Evolutionary conservation across 2,888 invertebrate species (phyloP), one percentile per base, ranked within the genome.

Genomic region (Prosopocoilus inquinatus): DNA sequence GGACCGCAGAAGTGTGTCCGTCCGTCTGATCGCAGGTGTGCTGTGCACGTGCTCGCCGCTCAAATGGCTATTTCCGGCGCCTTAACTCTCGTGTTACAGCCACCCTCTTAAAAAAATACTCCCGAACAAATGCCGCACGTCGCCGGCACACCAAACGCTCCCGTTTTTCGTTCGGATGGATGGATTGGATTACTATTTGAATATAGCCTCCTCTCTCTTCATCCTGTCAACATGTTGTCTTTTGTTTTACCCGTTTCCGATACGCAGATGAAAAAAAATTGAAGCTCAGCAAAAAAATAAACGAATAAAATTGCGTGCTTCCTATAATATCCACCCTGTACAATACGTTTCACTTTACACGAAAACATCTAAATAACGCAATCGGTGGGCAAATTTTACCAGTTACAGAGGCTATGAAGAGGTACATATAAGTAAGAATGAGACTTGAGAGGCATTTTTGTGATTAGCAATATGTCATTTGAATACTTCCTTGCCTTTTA

Each of bases 21-120:
- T 41, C 9, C 35, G 47, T 47, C 20, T 2, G 20, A 20, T 32
- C 32, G 57, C 53, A 50, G 57, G 55, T 57, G 52, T 57, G 43
- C 45, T 12, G 47, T 57, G 52, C 61, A 63, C 63, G 63, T 63
- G 63, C 63, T 63, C 48, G 45, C 52, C 50, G 33, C 51, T 61
- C 58, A 59, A 58, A 59, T 53, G 60, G 53, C 51, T 57, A 56
- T 61, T 63, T 63, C 63, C 63, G 63, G 63, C 50, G 50, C 47
- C 50, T 35, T 47, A 50, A n/a, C n/a, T n/a, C 49, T 54, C 43
- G 34, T 33, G 36, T 46, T 50, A 45, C 46, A 46, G 41, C 45
- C 50, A 20, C 55, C 20, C 41, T 15, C 12, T 41, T 41, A 11
- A 41, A 41, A 32, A 47, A 47, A 47, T 15, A 33, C 15, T 35